phyloP scores from a whole-genome alignment of 2,888 invertebrate genomes.

The Acholoe squamosa region DNA sequence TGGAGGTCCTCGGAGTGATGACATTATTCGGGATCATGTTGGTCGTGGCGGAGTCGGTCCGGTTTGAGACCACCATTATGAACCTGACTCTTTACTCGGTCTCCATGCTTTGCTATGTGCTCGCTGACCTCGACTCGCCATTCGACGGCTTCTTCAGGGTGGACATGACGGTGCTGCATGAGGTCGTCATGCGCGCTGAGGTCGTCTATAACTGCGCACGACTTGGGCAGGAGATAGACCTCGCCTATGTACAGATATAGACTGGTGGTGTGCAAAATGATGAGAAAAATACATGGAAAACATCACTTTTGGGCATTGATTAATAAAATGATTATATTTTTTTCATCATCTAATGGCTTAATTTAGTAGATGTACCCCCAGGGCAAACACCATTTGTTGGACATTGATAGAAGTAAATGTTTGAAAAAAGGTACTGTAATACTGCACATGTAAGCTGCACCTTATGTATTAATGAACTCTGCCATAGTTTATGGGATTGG shows the following conservation, averaged over 20 bases:
- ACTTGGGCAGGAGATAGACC: constrained; percentile 36
- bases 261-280: no score
- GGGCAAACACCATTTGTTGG: no score
- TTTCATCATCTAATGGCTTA: no score
- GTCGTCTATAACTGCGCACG: constrained; percentile 71
- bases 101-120: constrained; percentile 71
- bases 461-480: no score
- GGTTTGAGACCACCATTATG: constrained; percentile 76
- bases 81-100: constrained; percentile 75
- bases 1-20: constrained; percentile 76
- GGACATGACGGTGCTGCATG: constrained; percentile 73
- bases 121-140: constrained; percentile 76
- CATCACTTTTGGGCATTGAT: no score
- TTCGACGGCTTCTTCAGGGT: constrained; percentile 78
- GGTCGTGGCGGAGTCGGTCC: constrained; percentile 72
- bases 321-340: no score
- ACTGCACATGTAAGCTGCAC: no score
- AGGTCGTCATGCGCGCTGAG: constrained; percentile 72
- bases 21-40: constrained; percentile 75
- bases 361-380: no score
- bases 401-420: no score
- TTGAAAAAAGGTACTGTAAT: no score
- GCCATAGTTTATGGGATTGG: no score
- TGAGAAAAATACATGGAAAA: no score
- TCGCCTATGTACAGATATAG: constrained; percentile 17